Evolutionary conservation across 2,888 invertebrate species (phyloP), one percentile per base, ranked within the genome.

Genomic region (Thecophora atra): DNA sequence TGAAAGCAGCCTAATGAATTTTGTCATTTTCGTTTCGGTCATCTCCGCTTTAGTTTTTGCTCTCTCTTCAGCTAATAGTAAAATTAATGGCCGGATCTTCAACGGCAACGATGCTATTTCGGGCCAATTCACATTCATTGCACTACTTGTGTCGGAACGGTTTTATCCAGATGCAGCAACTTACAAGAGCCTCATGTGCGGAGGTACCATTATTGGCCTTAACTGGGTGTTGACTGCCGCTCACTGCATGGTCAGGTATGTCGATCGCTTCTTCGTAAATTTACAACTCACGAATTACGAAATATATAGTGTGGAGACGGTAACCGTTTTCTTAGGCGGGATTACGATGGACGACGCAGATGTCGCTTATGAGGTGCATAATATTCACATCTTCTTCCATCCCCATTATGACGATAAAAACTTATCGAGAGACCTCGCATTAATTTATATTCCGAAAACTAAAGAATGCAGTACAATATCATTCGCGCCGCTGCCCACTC

Each of bases 201-300:
- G 28, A 15, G 58, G 58, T 17, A 15, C 58, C 13, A 2, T 58
- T 13, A 58, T 58, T 24, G 26, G 15, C 5, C 7, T 3, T 3
- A 28, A 28, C 4, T 58, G 58, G 58, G 58, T 58, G 15, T 24
- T 58, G 28, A 58, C 58, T 28, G 58, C 58, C 11, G 58, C 58
- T 26, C 58, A 58, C 58, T 58, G 58, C 17, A 28, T 58, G 24
- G 58, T 28, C 28, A 13, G 24, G 54, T 47, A 47, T 17, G 47
- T 47, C 17, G 15, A 17, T 15, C 47, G 17, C 47, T 8, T 37
- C 11, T 11, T 37, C 11, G 3, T 37, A 37, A 2, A 37, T 13
- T 51, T 17, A n/a, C 1, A 51, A n/a, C 51, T n/a, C 3, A 5
- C 5, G 17, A 51, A 13, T 17, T 13, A n/a, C 15, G 5, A 15